phyloP scores from a whole-genome alignment of 2,113 vertebrate species.

The Tenebrosternarchus preto region DNA sequence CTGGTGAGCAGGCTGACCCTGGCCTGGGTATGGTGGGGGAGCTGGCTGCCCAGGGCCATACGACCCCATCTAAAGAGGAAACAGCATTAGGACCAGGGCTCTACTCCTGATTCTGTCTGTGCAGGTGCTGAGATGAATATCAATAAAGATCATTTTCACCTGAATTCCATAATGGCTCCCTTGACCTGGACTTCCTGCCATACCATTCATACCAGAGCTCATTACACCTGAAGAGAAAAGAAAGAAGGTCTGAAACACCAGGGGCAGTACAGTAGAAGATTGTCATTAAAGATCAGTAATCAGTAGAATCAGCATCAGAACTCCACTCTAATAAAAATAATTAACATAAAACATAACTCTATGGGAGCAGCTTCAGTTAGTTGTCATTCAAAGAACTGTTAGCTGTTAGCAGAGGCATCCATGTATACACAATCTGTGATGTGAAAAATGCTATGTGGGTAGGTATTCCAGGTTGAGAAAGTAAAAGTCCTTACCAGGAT shows the following conservation, averaged over 20 bases:
- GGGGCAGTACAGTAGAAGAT: neutral
- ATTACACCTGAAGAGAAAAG: constrained; percentile 81
- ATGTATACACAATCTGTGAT: neutral
- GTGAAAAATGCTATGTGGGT: neutral
- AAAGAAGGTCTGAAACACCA: neutral
- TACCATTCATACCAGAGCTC: constrained; percentile 85
- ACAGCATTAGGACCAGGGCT: neutral
- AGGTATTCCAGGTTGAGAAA: too few relatives aligned
- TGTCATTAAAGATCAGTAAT: neutral
- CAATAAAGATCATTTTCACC: constrained; percentile 67
- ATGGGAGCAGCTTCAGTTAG: neutral
- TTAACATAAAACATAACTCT: neutral
- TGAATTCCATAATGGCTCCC: constrained; percentile 89
- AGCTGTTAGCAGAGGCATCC: neutral
- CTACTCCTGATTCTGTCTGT: neutral
- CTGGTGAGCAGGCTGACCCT: constrained; percentile 83
- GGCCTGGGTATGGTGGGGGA: constrained; percentile 93
- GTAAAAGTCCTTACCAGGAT: too few relatives aligned
- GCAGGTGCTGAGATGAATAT: neutral
- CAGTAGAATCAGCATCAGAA: neutral
- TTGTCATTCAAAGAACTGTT: neutral
- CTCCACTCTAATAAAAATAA: neutral
- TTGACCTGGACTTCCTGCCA: constrained; percentile 85
- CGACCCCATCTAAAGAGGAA: constrained; percentile 80
- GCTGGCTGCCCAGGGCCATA: constrained; percentile 88